Conservation (phyloP, 2,888 invertebrate genomes). For the Caenorhabditis macrosperma region DNA sequence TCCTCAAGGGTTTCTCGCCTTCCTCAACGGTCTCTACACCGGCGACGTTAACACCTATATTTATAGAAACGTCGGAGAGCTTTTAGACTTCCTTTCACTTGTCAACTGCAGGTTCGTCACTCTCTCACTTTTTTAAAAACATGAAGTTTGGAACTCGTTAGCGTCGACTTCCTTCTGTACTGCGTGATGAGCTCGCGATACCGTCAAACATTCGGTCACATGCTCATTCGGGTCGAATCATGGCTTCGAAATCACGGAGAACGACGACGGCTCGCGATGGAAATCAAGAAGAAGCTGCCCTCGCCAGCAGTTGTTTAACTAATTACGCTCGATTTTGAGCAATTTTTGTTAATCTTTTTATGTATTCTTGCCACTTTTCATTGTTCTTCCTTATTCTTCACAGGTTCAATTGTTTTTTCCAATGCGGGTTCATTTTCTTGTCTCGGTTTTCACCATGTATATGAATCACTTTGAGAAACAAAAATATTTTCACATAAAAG, state of each 20-base stretch:
- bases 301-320: slow-evolving; percentile 31
- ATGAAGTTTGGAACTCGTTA: slow-evolving; percentile 16
- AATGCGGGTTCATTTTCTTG: slow-evolving; percentile 4
- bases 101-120: slow-evolving; percentile 71
- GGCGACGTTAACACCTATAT: slow-evolving; percentile 71
- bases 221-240: slow-evolving; percentile 71
- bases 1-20: slow-evolving; percentile 72
- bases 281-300: slow-evolving; percentile 58
- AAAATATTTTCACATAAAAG: no score
- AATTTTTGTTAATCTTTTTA: not conserved
- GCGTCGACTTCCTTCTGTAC: slow-evolving; percentile 73
- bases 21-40: slow-evolving; percentile 71
- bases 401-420: not conserved
- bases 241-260: slow-evolving; percentile 69
- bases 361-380: slow-evolving; percentile 8
- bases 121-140: not conserved
- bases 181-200: slow-evolving; percentile 74
- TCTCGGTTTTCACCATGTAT: not conserved
- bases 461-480: no score
- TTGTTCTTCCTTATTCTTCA: not conserved
- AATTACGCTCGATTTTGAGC: not conserved
- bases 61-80: slow-evolving; percentile 71
- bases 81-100: slow-evolving; percentile 73
- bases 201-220: slow-evolving; percentile 72
- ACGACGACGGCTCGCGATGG: slow-evolving; percentile 52